Base-by-base conservation (phyloP, 2,888 invertebrate genomes). In the Chaetogeoica ovagalla region DNA sequence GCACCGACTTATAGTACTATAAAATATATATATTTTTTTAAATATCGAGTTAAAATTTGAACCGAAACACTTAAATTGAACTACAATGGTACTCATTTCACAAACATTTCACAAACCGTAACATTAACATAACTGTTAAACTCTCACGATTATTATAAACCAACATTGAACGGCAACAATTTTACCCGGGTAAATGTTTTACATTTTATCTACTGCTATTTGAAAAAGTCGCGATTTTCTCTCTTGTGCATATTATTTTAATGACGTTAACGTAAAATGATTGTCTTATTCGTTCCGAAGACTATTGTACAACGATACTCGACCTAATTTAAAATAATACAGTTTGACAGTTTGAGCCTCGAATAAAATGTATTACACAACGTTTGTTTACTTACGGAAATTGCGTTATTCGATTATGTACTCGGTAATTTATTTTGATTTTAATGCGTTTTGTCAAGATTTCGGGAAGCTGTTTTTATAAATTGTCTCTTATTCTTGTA, bases 361-460 rank as follows among this genome's bases (percentile, higher is more conserved):
- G 48, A 48, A 48, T 48, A 37, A 57, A 30, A 48, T n/a, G 37
- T 57, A 37, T 57, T 57, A n/a, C 37, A n/a, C 21, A 15, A 57
- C n/a, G 30, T 3, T 39, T 70, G 70, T 70, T 39, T 37, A 48
- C 37, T 70, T 37, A 5, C 37, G 70, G n/a, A n/a, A 15, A 70
- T 37, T 37, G 23, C 5, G 43, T 65, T 43, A 65, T 65, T 65
- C n/a, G n/a, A 19, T 43, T 43, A 65, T n/a, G 15, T 39, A 11
- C n/a, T 48, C 8, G 17, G 48, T 68, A 39, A 63, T 63, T 63
- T 63, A 21, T 68, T 17, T 43, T 68, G 15, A 68, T 66, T 66
- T 66, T 15, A 43, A 66, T 23, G 21, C 17, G 6, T 21, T 48
- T 19, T 55, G 48, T 69, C 30, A 8, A 43, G 21, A 65, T 65